Evolutionary conservation across 2,113 vertebrate genomes (phyloP).

Genomic region (Manacus vitellinus): DNA sequence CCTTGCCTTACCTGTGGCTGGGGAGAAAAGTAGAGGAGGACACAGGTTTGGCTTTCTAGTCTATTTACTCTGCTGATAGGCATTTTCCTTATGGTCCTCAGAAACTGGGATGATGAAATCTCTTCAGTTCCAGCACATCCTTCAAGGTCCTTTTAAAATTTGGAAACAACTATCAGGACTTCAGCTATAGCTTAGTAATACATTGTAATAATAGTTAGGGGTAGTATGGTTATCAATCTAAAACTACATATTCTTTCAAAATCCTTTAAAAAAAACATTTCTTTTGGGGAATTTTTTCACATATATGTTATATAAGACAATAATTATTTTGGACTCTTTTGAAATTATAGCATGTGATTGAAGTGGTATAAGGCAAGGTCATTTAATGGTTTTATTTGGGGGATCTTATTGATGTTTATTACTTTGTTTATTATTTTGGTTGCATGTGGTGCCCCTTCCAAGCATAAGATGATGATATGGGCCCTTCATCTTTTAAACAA

Average conservation of each 20-base stretch:
- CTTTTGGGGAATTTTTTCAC: background rate
- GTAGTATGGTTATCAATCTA: background rate
- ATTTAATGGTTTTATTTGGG: background rate
- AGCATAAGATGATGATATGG: background rate
- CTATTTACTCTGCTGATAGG: background rate
- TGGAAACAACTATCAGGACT: background rate
- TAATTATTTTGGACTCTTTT: background rate
- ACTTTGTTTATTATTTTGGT: background rate
- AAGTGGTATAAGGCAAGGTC: background rate
- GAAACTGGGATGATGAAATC: background rate
- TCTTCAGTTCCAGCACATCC: background rate
- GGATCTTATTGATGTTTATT: background rate
- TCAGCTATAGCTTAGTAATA: background rate
- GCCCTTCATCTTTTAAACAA: background rate
- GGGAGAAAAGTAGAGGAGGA: background rate
- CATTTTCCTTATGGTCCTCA: background rate
- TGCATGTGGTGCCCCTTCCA: background rate
- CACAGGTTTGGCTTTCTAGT: background rate
- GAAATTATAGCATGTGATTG: background rate
- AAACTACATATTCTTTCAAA: background rate
- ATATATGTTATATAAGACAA: background rate
- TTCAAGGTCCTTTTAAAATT: background rate
- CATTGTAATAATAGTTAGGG: background rate
- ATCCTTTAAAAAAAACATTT: background rate
- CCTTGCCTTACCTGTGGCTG: background rate